Evolutionary conservation across 2,797 vertebrate species (phyloP).

Genomic region (Tapirus indicus): DNA sequence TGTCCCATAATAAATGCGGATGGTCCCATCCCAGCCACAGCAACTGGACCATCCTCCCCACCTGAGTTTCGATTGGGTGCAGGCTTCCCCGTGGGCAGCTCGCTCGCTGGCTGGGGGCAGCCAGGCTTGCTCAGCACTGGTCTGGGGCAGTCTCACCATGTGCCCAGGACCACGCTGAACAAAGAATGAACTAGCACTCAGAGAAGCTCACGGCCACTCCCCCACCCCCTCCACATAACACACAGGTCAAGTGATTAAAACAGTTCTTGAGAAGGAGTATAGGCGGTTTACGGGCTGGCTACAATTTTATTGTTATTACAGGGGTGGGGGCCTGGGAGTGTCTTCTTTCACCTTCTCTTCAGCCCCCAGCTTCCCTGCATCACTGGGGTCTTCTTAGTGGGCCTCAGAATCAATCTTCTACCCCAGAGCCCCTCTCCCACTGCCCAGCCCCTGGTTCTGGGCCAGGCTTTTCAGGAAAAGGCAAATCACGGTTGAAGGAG

Average conservation of each 20-base stretch:
- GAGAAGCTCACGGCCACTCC: not conserved
- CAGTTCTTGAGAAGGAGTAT: too few species aligned
- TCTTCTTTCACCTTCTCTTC: not conserved
- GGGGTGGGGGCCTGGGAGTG: too few species aligned
- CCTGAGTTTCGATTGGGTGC: accelerated
- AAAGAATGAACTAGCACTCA: not conserved
- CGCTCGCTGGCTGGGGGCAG: too few species aligned
- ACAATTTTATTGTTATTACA: not conserved
- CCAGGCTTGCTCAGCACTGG: too few species aligned
- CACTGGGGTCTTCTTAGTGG: not conserved
- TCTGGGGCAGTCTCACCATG: too few species aligned
- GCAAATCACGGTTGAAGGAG: too few species aligned
- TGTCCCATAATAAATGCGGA: too few species aligned
- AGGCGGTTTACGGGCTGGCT: not conserved
- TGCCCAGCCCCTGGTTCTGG: not conserved
- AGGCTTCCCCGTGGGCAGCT: not conserved
- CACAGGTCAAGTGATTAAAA: accelerated
- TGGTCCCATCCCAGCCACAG: too few species aligned
- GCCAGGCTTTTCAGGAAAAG: not conserved
- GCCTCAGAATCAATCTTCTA: too few species aligned
- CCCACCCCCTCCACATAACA: not conserved
- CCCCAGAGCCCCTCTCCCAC: not conserved
- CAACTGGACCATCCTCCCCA: accelerated
- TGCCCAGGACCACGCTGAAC: too few species aligned
- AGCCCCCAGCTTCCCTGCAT: not conserved